Evolutionary conservation across 2,888 invertebrate species (phyloP).

Genomic region (Coronaproctus castanopsis): DNA sequence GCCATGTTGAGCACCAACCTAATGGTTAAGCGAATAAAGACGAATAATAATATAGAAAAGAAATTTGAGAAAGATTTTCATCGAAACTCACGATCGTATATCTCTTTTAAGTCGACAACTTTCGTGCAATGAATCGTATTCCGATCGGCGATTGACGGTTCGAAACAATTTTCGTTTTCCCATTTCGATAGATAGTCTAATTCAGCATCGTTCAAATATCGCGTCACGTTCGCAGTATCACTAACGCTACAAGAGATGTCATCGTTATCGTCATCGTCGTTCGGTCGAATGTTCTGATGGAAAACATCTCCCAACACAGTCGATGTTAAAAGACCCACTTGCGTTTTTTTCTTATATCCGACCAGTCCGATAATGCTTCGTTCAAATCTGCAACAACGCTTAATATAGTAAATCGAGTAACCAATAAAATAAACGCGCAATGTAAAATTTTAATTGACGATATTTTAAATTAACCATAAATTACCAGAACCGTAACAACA

Average conservation of each 20-base stretch:
- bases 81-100: not conserved
- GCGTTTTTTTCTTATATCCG: constrained; percentile 2
- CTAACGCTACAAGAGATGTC: not conserved
- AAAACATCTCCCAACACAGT: constrained; percentile 5
- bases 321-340: constrained; percentile 1
- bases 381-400: not conserved
- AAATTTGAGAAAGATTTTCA: too few species aligned
- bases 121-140: not conserved
- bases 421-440: too few species aligned
- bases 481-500: too few species aligned
- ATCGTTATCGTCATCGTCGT: too few species aligned
- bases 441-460: too few species aligned
- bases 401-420: not conserved
- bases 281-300: not conserved
- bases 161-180: not conserved
- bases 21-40: too few species aligned
- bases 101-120: not conserved
- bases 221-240: not conserved
- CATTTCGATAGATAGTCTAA: not conserved
- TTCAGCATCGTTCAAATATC: not conserved
- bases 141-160: not conserved
- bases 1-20: too few species aligned
- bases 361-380: constrained; percentile 5
- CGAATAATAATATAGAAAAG: too few species aligned
- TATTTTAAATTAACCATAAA: too few species aligned